These are phyloP conservation scores for Goniozus legneri DNA, from an alignment of 1,140 invertebrate species.

Conservation along the genomic window DNA sequence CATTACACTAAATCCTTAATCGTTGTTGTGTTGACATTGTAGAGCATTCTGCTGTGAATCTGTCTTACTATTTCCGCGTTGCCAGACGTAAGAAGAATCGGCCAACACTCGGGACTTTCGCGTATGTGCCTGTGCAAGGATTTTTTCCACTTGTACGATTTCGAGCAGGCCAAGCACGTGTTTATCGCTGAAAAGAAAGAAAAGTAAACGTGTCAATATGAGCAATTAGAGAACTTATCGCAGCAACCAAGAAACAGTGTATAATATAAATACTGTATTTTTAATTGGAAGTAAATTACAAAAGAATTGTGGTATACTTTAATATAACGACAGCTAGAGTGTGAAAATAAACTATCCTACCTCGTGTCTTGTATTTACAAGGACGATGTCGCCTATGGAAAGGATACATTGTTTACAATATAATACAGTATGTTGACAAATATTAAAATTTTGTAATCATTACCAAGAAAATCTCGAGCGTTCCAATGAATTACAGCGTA, in stretches of 20 bases:
- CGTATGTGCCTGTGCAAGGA: constrained; percentile 55
- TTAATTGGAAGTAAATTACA: neutral
- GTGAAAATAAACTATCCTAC: too few relatives aligned
- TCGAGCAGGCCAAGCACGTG: constrained; percentile 51
- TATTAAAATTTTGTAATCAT: too few relatives aligned
- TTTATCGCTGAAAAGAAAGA: constrained; percentile 42
- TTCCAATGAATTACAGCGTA: too few relatives aligned
- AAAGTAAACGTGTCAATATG: constrained; percentile 14
- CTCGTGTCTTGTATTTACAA: too few relatives aligned
- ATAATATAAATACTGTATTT: constrained; percentile 1
- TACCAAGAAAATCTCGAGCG: too few relatives aligned
- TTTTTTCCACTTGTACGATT: constrained; percentile 55
- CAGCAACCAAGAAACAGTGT: neutral
- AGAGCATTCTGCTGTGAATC: constrained; percentile 47
- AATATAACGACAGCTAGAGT: too few relatives aligned
- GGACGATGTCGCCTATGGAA: too few relatives aligned
- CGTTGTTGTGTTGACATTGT: constrained; percentile 29
- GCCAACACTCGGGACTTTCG: constrained; percentile 49
- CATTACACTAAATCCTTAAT: too few relatives aligned
- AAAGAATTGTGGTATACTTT: too few relatives aligned
- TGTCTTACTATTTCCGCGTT: constrained; percentile 47
- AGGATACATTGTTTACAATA: too few relatives aligned
- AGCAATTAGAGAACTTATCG: neutral
- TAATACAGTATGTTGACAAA: too few relatives aligned
- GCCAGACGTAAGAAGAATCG: constrained; percentile 42